Evolutionary conservation across 2,113 vertebrate species (phyloP), one percentile per base, ranked within the genome.

Genomic region (Halichoeres trimaculatus): DNA sequence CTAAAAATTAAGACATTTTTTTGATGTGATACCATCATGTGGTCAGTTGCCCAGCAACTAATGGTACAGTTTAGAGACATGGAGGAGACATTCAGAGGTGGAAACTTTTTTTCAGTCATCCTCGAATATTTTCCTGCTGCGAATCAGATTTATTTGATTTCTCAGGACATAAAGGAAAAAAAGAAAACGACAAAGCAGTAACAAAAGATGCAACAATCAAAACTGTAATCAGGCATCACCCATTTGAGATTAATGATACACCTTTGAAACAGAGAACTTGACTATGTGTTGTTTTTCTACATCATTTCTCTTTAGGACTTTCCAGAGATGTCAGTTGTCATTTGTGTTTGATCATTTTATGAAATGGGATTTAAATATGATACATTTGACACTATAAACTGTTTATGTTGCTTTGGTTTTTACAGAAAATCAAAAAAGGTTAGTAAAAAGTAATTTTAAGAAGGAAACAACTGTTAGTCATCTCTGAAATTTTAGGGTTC

Each of bases 1-100:
- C 10, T 65, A 16, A 58, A 63, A 34, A 69, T 60, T 70, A 50
- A 40, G 38, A 7, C 63, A 65, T 47, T 72, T 68, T 74, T 16
- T 6, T 10, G 9, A 57, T 69, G 35, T 41, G 41, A 23, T 40
- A 22, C 22, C 34, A n/a, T 64, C n/a, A 67, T 56, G 14, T 54
- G 45, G 69, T 41, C 30, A 13, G 10, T 53, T 12, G 35, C 52
- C 57, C 23, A 9, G 13, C 22, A 71, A 54, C 19, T 56, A 50
- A 69, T 38, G 2, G 16, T 12, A n/a, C 9, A 0, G 10, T 69
- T 65, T 41, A 48, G 26, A 66, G 38, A 76, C 66, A 17, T 36
- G 26, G 3, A 36, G 30, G 35, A 38, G 26, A 64, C 19, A 2
- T 55, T 59, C 12, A 5, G 43, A n/a, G 24, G 36, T 74, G 23